A percentile compares a stretch with the other conserved stretches of the same genome.
Conservation (phyloP, 2,888 invertebrate species). For the Philonicus albiceps region DNA sequence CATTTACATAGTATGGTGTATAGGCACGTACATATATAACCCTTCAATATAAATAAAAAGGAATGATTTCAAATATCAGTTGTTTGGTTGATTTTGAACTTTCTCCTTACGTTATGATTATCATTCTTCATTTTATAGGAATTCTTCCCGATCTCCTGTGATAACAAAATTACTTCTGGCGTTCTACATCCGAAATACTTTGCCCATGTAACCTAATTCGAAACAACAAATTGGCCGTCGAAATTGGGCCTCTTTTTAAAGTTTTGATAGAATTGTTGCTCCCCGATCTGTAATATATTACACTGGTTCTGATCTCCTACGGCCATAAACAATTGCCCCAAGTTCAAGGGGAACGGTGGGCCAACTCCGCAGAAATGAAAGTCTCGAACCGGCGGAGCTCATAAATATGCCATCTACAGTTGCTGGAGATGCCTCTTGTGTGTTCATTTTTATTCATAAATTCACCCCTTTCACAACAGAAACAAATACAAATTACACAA, state of each 20-base stretch:
- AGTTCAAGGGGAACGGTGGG: neutral
- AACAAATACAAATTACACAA: slow-evolving; percentile 44
- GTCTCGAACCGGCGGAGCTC: neutral
- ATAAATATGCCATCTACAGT: slow-evolving; percentile 41
- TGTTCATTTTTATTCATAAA: slow-evolving; percentile 41
- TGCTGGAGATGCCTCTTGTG: slow-evolving; percentile 13
- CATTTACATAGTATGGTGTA: too few relatives aligned
- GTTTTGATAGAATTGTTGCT: slow-evolving; percentile 33
- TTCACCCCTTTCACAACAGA: slow-evolving; percentile 28
- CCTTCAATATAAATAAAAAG: neutral
- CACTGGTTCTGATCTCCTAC: neutral
- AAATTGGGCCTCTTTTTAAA: neutral
- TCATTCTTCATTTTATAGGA: neutral
- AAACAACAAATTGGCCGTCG: slow-evolving; percentile 7
- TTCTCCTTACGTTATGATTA: neutral
- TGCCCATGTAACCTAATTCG: neutral
- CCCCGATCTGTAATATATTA: slow-evolving; percentile 33
- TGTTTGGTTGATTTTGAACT: neutral
- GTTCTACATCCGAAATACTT: neutral
- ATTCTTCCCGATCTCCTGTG: neutral
- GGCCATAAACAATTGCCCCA: slow-evolving; percentile 25
- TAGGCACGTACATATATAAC: neutral
- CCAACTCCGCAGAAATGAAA: slow-evolving; percentile 3
- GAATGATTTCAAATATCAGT: neutral
- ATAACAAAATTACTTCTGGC: neutral